Base-by-base conservation (phyloP, 2,888 invertebrate species). In the Cerceris rybyensis region DNA sequence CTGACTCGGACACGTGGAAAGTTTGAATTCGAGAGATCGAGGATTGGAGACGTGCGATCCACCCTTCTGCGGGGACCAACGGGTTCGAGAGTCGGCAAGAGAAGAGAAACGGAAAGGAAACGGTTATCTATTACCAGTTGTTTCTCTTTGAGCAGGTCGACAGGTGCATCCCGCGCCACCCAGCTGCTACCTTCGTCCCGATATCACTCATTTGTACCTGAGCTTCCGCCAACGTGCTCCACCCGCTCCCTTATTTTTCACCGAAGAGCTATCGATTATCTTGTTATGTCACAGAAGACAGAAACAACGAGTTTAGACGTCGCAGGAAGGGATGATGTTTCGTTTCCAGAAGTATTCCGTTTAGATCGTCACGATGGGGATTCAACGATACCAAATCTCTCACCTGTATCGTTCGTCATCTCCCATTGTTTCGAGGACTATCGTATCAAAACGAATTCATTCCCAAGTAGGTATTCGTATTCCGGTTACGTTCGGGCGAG, bases 111-210 rank as follows among this genome's bases (percentile, higher is more conserved):
- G 49, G 67, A 68, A 73, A 59, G n/a, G 59, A 78, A 81, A 75
- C 52, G 73, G 75, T 82, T 78, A 76, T 75, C 73, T 82, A 77
- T 75, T 87, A 87, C 88, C 86, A 85, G 86, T 90, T 90, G 89
- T 91, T 91, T 89, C 87, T 85, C 86, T 87, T 87, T 83, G 88
- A 78, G 77, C 80, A 83, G 85, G 87, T 83, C 90, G 92, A 90
- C 92, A 92, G 92, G 92, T 92, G 92, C 85, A 84, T 83, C 73
- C 77, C 79, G 86, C 88, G 88, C 90, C 88, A 89, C 86, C 90
- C 92, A 91, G 91, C 92, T 91, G 92, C 91, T 86, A 81, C 84
- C 87, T 88, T 81, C 81, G 80, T 79, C 84, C 84, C 87, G 82
- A 89, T 90, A 89, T 89, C 88, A 87, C 83, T 87, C 82, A 70